Base-by-base conservation (phyloP, 2,888 invertebrate species). In the Pseudococcus jackbeardsleyi region DNA sequence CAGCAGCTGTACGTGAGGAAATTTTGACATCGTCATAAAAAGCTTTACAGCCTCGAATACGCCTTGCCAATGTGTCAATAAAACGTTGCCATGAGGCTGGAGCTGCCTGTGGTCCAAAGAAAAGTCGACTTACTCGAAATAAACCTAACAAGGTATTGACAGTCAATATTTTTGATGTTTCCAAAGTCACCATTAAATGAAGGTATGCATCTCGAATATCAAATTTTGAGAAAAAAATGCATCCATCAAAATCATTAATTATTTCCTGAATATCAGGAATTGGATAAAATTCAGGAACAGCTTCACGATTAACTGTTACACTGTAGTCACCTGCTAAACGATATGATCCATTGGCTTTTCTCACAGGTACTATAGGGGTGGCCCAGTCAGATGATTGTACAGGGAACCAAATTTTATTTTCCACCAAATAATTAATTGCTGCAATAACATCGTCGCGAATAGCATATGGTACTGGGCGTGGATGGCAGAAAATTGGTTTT, bases 41-140 rank as follows among this genome's bases (percentile, higher is more conserved):
- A 5, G 9, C 33, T 2, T 50, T 12, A 50, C 19, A 15, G 22
- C 54, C 54, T 50, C 0, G 6, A 50, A 54, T 46, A 7, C 8
- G 22, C 11, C 50, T 1, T 0, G 5, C 0, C 1, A 85, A 19
- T 1, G 0, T 0, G 8, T 85, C 50, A 2, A 85, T 50, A 12
- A 85, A 50, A n/a, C 19, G 12, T 46, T 85, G 84, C 48, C 82
- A 85, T 17, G 54, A 0, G 0, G 54, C 54, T 11, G 91, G 91
- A 19, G 91, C 91, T 17, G 90, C 90, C 7, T 90, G 90, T n/a
- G 91, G 90, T 17, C 91, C 92, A 90, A 90, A 91, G 3, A n/a
- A n/a, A n/a, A n/a, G n/a, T n/a, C n/a, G n/a, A n/a, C n/a, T n/a
- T n/a, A n/a, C n/a, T n/a, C n/a, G 91, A 90, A 46, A 92, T 5